A percentile compares a stretch with the other conserved stretches of the same genome.
These are phyloP conservation scores for Sebastes hubbsi DNA, from an alignment of 2,797 vertebrate species.

Conservation along the genomic window DNA sequence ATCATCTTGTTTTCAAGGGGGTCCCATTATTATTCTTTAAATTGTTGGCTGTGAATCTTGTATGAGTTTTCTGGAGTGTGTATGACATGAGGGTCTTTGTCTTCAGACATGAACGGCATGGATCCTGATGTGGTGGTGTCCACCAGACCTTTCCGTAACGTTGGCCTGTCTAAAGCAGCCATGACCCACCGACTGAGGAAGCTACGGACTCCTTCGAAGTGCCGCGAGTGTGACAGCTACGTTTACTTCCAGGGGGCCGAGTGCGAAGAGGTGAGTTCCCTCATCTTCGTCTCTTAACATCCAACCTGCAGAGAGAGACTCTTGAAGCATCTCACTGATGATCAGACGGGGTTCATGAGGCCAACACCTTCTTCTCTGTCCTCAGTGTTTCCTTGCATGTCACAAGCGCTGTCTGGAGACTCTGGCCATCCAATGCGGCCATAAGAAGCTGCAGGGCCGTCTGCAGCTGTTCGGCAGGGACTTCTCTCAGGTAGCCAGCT, in stretches of 20 bases:
- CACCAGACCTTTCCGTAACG: conserved; percentile 89
- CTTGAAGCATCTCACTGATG: not conserved
- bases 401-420: conserved; percentile 98
- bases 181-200: conserved; percentile 93
- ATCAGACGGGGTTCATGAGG: not conserved
- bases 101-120: conserved; percentile 88
- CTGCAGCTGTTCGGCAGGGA: conserved; percentile 92
- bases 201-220: conserved; percentile 92
- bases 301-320: not conserved
- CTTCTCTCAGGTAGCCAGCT: conserved; percentile 81
- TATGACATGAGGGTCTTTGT: not conserved
- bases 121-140: conserved; percentile 84
- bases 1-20: not conserved
- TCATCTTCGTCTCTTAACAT: not conserved
- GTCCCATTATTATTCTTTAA: not conserved
- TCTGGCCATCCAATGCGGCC: conserved; percentile 95
- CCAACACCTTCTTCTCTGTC: not conserved
- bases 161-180: conserved; percentile 95
- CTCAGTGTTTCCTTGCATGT: conserved; percentile 93
- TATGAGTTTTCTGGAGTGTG: not conserved
- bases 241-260: conserved; percentile 98
- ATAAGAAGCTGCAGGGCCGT: conserved; percentile 94
- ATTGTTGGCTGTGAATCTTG: not conserved
- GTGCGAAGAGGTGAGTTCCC: conserved; percentile 92
- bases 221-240: conserved; percentile 96